Evolutionary conservation across 2,797 vertebrate genomes (phyloP).

Genomic region (Poecilia velifera): DNA sequence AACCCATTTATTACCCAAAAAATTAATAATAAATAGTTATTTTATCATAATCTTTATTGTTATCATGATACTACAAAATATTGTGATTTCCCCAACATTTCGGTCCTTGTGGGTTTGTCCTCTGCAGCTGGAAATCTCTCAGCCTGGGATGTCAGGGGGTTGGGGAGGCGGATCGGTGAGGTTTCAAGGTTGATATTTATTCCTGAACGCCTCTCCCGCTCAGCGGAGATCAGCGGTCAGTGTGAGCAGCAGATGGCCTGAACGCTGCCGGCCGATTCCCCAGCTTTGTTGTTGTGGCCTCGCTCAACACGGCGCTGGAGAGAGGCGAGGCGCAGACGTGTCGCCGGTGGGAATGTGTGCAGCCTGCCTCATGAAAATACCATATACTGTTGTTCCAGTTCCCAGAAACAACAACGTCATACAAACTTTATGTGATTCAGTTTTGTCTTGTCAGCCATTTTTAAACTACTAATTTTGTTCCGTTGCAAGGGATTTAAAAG

Average conservation of each 20-base stretch:
- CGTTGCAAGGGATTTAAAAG: background rate
- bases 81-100: constrained; percentile 24
- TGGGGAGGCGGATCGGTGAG: constrained; percentile 13
- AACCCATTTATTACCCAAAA: too few relatives aligned
- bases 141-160: constrained; percentile 12
- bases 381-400: constrained; percentile 8
- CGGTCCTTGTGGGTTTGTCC: constrained; percentile 15
- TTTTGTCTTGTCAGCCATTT: background rate
- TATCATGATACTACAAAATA: too few relatives aligned
- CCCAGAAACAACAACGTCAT: background rate
- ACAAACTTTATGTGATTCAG: background rate
- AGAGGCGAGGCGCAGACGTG: constrained; percentile 45
- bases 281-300: background rate
- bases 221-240: constrained; percentile 50
- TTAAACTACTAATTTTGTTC: background rate
- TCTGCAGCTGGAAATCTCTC: constrained; percentile 12
- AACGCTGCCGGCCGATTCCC: constrained; percentile 20
- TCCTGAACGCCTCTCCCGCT: constrained; percentile 34
- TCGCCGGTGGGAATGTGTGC: constrained; percentile 39
- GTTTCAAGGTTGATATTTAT: constrained; percentile 15
- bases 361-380: constrained; percentile 25
- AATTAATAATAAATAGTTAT: too few relatives aligned
- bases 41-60: too few relatives aligned
- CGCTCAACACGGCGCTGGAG: constrained; percentile 34
- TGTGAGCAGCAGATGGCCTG: constrained; percentile 54